phyloP scores from a whole-genome alignment of 2,888 invertebrate species.

The Rhagonycha fulva region DNA sequence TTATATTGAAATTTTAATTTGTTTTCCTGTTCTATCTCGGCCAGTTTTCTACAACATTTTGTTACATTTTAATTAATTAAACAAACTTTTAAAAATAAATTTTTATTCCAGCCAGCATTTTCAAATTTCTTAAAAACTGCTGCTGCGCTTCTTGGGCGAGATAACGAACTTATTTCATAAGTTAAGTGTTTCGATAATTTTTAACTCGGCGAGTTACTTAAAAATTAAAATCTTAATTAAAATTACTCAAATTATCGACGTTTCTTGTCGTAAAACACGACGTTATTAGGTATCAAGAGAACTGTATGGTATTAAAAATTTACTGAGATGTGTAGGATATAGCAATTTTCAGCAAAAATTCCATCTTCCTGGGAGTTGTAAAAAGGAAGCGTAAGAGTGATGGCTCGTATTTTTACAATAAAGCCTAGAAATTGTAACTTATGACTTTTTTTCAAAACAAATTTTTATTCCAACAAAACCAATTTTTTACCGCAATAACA shows the following conservation, averaged over 20 bases:
- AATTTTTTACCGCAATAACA: slow-evolving; percentile 34
- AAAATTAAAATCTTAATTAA: not conserved
- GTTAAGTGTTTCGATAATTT: slow-evolving; percentile 17
- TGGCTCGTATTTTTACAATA: slow-evolving; percentile 31
- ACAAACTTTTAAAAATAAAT: slow-evolving; percentile 41
- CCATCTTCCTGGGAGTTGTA: slow-evolving; percentile 23
- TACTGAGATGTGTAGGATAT: slow-evolving; percentile 17
- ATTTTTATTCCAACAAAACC: slow-evolving; percentile 40
- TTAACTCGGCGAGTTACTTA: not conserved
- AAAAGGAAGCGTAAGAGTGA: slow-evolving; percentile 24
- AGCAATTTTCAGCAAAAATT: slow-evolving; percentile 25
- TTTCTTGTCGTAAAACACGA: not conserved
- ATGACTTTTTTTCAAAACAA: slow-evolving; percentile 43
- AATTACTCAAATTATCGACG: not conserved
- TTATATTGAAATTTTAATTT: slow-evolving; percentile 44
- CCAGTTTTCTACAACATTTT: slow-evolving; percentile 41
- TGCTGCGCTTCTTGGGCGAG: not conserved
- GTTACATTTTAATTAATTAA: slow-evolving; percentile 49
- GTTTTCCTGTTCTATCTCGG: slow-evolving; percentile 38
- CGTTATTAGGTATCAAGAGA: slow-evolving; percentile 9
- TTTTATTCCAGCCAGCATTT: slow-evolving; percentile 34
- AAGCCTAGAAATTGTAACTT: slow-evolving; percentile 42
- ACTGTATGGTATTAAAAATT: slow-evolving; percentile 25
- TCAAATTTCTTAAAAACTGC: not conserved
- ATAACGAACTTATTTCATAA: slow-evolving; percentile 21